Conservation (phyloP, 2,797 vertebrate species). For the Natrix natrix region DNA sequence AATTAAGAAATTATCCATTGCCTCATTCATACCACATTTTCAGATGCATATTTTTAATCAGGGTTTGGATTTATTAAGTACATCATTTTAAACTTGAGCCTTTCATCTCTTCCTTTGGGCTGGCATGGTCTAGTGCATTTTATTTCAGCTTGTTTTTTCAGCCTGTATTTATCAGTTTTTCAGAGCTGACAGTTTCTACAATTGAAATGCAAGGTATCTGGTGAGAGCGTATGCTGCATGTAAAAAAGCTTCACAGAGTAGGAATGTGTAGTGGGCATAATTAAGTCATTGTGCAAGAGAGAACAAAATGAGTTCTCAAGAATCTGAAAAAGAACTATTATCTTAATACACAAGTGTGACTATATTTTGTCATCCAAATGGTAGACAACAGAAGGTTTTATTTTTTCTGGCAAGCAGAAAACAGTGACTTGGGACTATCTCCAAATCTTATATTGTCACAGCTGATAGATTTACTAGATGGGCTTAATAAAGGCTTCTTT, state of each 20-base stretch:
- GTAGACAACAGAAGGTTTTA: neutral
- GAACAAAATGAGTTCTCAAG: neutral
- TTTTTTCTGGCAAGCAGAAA: neutral
- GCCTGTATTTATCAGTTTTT: constrained; percentile 25
- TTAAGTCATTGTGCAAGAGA: neutral
- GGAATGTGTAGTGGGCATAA: neutral
- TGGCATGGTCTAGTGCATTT: constrained; percentile 29
- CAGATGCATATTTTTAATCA: constrained; percentile 19
- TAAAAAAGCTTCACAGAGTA: constrained; percentile 7
- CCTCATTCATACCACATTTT: neutral
- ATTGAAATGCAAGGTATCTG: constrained; percentile 12
- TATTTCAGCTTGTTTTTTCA: constrained; percentile 23
- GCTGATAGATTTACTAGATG: neutral
- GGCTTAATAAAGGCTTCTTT: neutral
- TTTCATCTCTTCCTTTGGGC: constrained; percentile 4
- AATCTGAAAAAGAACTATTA: neutral
- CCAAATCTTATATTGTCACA: neutral
- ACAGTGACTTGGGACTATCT: neutral
- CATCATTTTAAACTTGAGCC: constrained; percentile 17
- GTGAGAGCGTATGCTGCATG: constrained; percentile 3
- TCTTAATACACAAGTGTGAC: neutral
- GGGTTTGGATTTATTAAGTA: constrained; percentile 26
- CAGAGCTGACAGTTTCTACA: constrained; percentile 15
- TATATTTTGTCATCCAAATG: neutral
- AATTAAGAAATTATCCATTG: neutral